Evolutionary conservation across 1,140 invertebrate species (phyloP).

Genomic region (Drosophila leontia): DNA sequence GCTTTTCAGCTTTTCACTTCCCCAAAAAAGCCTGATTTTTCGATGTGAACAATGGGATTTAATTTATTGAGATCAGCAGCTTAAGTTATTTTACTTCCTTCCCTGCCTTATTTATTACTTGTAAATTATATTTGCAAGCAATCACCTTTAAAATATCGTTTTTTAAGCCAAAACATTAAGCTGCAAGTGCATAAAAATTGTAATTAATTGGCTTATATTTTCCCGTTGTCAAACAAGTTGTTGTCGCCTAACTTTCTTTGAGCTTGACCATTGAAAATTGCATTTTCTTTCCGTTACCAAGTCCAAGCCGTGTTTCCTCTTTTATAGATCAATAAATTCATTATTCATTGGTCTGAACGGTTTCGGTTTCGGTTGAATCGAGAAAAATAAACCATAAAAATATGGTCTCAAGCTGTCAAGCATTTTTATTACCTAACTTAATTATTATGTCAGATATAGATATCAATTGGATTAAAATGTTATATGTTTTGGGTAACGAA

Average conservation of each 20-base stretch:
- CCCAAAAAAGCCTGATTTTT: constrained; percentile 13
- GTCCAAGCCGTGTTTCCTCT: not conserved
- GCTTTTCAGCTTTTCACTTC: constrained; percentile 20
- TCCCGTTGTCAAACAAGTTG: constrained; percentile 30
- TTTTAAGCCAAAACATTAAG: constrained; percentile 16
- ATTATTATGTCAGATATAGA: constrained; percentile 25
- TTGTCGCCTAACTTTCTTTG: constrained; percentile 36
- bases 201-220: constrained; percentile 47
- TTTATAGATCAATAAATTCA: constrained; percentile 40
- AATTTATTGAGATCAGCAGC: constrained; percentile 2
- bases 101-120: constrained; percentile 1
- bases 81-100: not conserved
- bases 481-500: constrained; percentile 24
- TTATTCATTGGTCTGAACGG: constrained; percentile 25
- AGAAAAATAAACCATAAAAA: constrained; percentile 23
- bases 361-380: not conserved
- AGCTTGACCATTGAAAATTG: constrained; percentile 27
- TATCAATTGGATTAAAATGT: constrained; percentile 35
- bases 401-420: constrained; percentile 18
- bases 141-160: constrained; percentile 13
- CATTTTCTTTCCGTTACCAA: constrained; percentile 22
- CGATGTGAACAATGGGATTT: constrained; percentile 12
- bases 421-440: constrained; percentile 22
- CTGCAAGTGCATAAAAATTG: not conserved
- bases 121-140: constrained; percentile 8